Evolutionary conservation across 2,113 vertebrate genomes (phyloP).

Genomic region (Gopherus evgoodei): DNA sequence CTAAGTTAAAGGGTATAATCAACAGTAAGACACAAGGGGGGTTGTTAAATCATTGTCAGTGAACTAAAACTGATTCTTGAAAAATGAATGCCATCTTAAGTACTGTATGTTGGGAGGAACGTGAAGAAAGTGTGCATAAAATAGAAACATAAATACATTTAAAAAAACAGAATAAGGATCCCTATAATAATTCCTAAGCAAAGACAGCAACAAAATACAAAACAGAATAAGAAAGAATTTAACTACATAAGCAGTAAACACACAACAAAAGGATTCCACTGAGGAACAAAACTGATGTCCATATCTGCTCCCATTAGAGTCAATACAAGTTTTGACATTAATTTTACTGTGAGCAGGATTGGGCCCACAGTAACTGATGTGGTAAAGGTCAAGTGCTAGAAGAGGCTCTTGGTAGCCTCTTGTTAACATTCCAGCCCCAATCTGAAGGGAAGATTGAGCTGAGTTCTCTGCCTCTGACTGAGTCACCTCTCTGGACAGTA

Average conservation of each 20-base stretch:
- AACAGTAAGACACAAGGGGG: fast-evolving
- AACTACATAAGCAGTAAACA: background rate
- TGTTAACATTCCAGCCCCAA: background rate
- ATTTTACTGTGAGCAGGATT: background rate
- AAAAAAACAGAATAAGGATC: background rate
- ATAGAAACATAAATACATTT: background rate
- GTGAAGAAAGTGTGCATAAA: background rate
- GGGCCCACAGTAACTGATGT: background rate
- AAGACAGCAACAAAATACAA: background rate
- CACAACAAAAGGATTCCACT: background rate
- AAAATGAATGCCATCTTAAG: background rate
- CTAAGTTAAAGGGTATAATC: too few relatives aligned
- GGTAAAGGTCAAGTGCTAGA: background rate
- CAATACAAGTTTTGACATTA: background rate
- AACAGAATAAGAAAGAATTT: background rate
- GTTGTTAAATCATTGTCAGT: fast-evolving
- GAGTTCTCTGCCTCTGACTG: background rate
- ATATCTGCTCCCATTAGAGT: background rate
- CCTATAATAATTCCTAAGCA: too few relatives aligned
- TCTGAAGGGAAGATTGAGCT: background rate
- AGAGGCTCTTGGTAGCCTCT: background rate
- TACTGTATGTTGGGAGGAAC: background rate
- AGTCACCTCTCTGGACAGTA: background rate
- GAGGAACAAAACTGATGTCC: background rate
- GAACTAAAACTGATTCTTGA: fast-evolving